Conservation (phyloP, 2,888 invertebrate genomes). For the Eledona agricola region DNA sequence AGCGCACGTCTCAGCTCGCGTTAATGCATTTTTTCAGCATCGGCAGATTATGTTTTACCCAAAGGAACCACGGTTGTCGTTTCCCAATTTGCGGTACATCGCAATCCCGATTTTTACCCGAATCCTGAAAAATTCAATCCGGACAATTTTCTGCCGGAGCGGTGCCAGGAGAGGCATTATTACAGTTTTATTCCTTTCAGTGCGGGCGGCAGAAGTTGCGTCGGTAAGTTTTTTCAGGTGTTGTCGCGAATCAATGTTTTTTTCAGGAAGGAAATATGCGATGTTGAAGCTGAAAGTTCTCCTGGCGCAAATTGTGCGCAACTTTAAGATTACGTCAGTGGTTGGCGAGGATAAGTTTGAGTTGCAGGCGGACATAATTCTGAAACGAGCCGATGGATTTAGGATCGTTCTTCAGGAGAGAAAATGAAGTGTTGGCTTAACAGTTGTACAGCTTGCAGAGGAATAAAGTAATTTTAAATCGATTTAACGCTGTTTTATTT, state of each 20-base stretch:
- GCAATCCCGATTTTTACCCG: slow-evolving; percentile 71
- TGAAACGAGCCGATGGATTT: slow-evolving; percentile 79
- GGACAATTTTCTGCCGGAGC: slow-evolving; percentile 82
- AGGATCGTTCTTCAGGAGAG: slow-evolving; percentile 67
- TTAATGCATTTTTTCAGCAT: too few species aligned
- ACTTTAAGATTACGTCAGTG: slow-evolving; percentile 73
- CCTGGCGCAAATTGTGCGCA: slow-evolving; percentile 75
- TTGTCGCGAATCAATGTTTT: slow-evolving; percentile 3
- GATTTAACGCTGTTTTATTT: too few species aligned
- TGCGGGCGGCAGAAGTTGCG: slow-evolving; percentile 82
- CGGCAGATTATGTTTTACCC: slow-evolving; percentile 64
- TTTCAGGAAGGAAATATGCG: slow-evolving; percentile 78
- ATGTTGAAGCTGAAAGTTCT: slow-evolving; percentile 80
- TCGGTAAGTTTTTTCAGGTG: slow-evolving; percentile 66
- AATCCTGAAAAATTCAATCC: slow-evolving; percentile 79
- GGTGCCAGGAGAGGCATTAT: slow-evolving; percentile 77
- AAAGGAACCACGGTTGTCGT: slow-evolving; percentile 9
- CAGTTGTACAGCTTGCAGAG: neutral
- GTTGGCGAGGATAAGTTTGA: slow-evolving; percentile 72
- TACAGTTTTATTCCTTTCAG: slow-evolving; percentile 84
- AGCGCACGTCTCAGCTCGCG: too few species aligned
- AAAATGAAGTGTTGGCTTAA: neutral
- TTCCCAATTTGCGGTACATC: slow-evolving; percentile 64
- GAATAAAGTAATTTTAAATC: too few species aligned
- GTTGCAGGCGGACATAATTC: slow-evolving; percentile 76